Conservation (phyloP, 1,140 invertebrate species). For the Dolichoris vasculosae region DNA sequence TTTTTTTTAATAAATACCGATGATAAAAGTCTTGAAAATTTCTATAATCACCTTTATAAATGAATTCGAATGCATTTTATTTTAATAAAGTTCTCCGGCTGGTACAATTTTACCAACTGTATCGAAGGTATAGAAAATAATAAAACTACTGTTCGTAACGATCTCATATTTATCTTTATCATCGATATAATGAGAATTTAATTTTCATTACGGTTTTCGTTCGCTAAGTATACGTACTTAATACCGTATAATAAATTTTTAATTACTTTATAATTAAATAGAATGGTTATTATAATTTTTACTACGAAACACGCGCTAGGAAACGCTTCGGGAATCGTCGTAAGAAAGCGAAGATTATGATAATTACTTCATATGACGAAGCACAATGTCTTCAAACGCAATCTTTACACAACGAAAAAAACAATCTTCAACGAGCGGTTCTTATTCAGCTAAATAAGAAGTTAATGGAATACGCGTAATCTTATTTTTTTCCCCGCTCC, state of each 20-base stretch:
- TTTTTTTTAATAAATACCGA: too few species aligned
- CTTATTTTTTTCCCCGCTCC: background rate
- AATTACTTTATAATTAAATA: slow-evolving; percentile 1
- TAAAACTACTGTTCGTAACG: background rate
- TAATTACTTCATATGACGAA: slow-evolving; percentile 33
- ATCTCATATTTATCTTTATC: background rate
- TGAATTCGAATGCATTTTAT: background rate
- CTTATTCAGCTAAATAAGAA: background rate
- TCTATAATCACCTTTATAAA: too few species aligned
- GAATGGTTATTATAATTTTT: background rate
- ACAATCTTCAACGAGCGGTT: background rate
- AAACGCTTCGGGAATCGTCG: background rate
- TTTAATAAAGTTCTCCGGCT: background rate
- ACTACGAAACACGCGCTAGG: background rate
- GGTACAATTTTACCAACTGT: background rate
- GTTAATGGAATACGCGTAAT: background rate
- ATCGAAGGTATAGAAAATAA: background rate
- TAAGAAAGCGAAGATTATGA: background rate
- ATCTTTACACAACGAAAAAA: background rate
- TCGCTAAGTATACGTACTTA: background rate
- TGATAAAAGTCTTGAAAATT: background rate
- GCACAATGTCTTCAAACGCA: background rate
- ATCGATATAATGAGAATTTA: background rate
- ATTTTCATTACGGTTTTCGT: background rate
- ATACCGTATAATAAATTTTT: background rate